A percentile compares a stretch with the other conserved stretches of the same genome.
phyloP scores from a whole-genome alignment of 35 echinoderm and acorn worm genomes.

The Patiria miniata region DNA sequence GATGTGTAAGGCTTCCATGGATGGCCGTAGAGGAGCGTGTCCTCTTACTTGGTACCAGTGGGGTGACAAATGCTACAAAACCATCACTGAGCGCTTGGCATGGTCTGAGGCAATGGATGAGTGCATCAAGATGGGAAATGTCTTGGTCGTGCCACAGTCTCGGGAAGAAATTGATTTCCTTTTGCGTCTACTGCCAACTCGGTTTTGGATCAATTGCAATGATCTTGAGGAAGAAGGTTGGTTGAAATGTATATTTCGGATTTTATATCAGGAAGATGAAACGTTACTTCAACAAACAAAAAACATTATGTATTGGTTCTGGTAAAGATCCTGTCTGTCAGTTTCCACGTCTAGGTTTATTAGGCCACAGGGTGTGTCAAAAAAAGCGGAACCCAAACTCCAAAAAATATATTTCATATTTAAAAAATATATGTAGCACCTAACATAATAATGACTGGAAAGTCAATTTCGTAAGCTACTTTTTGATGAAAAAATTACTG shows the following conservation, averaged over 20 bases:
- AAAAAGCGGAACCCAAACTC: no score
- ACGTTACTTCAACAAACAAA: no score
- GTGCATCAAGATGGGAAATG: neutral
- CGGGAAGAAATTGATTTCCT: neutral
- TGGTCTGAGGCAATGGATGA: neutral
- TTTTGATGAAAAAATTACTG: no score
- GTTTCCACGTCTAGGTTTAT: no score
- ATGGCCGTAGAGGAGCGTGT: neutral
- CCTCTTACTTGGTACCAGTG: neutral
- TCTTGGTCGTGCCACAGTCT: neutral
- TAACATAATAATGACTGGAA: no score
- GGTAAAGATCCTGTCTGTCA: no score
- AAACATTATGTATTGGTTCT: no score
- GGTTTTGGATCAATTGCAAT: conserved; percentile 5
- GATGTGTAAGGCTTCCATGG: neutral
- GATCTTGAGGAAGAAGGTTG: neutral
- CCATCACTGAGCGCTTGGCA: neutral
- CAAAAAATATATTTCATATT: no score
- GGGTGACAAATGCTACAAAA: neutral
- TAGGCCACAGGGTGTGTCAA: no score
- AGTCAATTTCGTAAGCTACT: no score
- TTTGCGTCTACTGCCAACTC: neutral
- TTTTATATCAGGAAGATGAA: no score
- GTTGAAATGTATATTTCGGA: neutral
- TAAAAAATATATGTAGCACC: no score